A percentile compares a stretch with the other conserved stretches of the same genome.
Conservation (phyloP, 2,113 vertebrate species). For the Pituophis catenifer region DNA sequence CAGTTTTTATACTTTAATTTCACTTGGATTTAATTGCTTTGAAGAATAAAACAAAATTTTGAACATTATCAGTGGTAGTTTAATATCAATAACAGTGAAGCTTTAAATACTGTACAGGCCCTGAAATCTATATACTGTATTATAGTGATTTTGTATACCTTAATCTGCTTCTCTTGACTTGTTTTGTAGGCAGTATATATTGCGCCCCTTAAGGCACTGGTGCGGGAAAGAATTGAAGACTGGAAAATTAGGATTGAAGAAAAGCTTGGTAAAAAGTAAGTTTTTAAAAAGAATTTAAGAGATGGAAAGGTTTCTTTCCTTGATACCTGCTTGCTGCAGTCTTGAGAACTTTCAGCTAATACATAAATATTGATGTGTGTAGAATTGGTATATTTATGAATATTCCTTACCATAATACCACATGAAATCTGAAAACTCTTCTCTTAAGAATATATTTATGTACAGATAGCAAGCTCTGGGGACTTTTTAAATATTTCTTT, state of each 20-base stretch:
- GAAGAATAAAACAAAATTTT: neutral
- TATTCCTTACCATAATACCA: neutral
- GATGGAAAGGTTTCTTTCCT: neutral
- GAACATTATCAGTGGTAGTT: neutral
- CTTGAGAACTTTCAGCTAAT: neutral
- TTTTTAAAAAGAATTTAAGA: neutral
- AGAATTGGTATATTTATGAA: neutral
- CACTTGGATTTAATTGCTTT: conserved; percentile 1
- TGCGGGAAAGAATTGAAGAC: conserved; percentile 95
- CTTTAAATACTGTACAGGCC: neutral
- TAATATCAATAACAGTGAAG: neutral
- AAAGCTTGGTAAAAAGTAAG: conserved; percentile 94
- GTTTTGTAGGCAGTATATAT: conserved; percentile 91
- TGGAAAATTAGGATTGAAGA: conserved; percentile 97
- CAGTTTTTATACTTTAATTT: conserved; percentile 1
- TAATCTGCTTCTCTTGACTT: conserved; percentile 38
- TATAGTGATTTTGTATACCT: neutral
- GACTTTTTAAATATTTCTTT: neutral
- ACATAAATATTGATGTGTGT: neutral
- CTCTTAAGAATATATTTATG: neutral
- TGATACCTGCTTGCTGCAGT: neutral
- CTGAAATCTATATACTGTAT: neutral
- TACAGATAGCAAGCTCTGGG: neutral
- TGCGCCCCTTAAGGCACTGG: conserved; percentile 93
- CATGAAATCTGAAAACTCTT: neutral